These are phyloP conservation scores for Murina feae DNA, from an alignment of 2,113 vertebrate species.

Conservation along the genomic window DNA sequence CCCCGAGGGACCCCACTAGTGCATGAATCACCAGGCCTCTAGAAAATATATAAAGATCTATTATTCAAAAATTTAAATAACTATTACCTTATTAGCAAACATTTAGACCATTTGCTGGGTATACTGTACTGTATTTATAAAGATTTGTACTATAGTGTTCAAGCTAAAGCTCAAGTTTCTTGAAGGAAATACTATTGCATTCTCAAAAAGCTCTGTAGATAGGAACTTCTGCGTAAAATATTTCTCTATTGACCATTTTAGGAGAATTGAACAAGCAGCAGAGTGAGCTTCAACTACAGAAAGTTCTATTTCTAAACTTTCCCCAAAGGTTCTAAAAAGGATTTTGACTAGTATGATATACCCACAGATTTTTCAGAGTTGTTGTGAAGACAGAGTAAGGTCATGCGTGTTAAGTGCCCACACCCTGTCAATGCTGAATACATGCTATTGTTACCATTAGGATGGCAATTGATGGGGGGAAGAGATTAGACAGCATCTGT, in stretches of 20 bases:
- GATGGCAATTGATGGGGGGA: background rate
- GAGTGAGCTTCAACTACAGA: background rate
- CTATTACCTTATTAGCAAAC: background rate
- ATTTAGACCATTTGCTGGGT: background rate
- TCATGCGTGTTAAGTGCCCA: background rate
- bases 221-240: background rate
- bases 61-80: background rate
- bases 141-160: background rate
- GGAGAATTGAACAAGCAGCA: background rate
- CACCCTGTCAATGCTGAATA: background rate
- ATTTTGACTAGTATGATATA: background rate
- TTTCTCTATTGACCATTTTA: background rate
- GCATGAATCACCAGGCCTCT: too few relatives aligned
- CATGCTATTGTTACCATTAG: background rate
- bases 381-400: background rate
- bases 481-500: background rate
- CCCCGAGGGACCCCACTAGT: too few relatives aligned
- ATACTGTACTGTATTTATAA: background rate
- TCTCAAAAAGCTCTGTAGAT: background rate
- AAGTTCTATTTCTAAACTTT: slow-evolving; percentile 5
- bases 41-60: background rate
- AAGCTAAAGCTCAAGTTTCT: background rate
- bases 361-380: background rate
- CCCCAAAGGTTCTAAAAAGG: background rate
- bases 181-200: background rate